A percentile compares a stretch with the other conserved stretches of the same genome.
phyloP scores from a whole-genome alignment of 2,113 vertebrate genomes.

The Pantherophis guttatus region DNA sequence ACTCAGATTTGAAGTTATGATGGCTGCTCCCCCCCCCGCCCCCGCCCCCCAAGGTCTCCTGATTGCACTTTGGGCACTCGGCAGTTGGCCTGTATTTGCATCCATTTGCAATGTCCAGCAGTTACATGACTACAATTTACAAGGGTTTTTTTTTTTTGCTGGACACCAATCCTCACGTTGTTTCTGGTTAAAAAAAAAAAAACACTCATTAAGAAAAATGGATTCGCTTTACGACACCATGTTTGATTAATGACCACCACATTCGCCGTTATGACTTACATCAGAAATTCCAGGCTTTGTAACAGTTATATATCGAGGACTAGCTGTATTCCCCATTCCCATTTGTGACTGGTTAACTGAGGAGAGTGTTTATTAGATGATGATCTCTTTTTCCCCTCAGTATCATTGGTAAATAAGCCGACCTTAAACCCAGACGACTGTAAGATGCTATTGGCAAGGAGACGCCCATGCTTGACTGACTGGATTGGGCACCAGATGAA shows the following conservation, averaged over 20 bases:
- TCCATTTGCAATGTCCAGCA: neutral
- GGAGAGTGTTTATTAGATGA: neutral
- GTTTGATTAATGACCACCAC: neutral
- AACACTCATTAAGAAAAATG: neutral
- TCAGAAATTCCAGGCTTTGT: too few relatives aligned
- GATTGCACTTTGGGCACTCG: neutral
- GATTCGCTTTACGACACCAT: neutral
- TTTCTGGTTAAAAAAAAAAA: neutral
- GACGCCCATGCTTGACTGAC: neutral
- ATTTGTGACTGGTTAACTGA: neutral
- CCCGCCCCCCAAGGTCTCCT: too few relatives aligned
- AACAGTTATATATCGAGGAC: too few relatives aligned
- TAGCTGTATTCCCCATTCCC: neutral
- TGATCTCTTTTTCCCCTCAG: neutral
- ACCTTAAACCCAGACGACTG: neutral
- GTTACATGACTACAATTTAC: too few relatives aligned
- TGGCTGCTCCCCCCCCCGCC: too few relatives aligned
- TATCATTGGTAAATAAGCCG: accelerated
- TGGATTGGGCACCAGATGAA: neutral
- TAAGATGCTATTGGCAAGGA: neutral
- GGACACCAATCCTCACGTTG: neutral
- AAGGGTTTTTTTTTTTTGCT: too few relatives aligned
- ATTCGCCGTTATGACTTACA: neutral
- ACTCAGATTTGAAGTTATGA: too few relatives aligned
- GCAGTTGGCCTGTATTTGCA: neutral